Evolutionary conservation across 2,888 invertebrate genomes (phyloP), one percentile per base, ranked within the genome.

Genomic region (Hermodice carunculata): DNA sequence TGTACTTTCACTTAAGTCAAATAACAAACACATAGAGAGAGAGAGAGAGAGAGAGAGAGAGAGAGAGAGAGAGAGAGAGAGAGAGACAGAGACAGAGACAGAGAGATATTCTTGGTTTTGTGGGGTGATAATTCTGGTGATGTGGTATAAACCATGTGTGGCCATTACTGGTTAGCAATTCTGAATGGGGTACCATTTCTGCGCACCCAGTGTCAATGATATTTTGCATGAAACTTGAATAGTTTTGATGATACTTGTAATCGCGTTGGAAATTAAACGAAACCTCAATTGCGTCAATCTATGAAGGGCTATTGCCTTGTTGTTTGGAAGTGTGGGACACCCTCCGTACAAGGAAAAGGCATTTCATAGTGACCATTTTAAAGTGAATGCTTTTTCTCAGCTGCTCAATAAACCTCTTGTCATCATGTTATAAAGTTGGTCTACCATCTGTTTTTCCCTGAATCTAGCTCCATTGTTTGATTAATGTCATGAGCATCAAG

Each of bases 11-110:
- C 44, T 53, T 22, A 46, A 59, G 51, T 67, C 61, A 52, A 64
- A 64, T 14, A 66, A 57, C 11, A 66, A 58, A 26, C 66, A 17
- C n/a, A 66, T 49, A n/a, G n/a, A n/a, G n/a, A n/a, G n/a, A n/a
- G n/a, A n/a, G n/a, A n/a, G n/a, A n/a, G n/a, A n/a, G n/a, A n/a
- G n/a, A n/a, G n/a, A n/a, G n/a, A n/a, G n/a, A n/a, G n/a, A n/a
- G n/a, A n/a, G n/a, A n/a, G n/a, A n/a, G n/a, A n/a, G n/a, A n/a
- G n/a, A n/a, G n/a, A n/a, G n/a, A n/a, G n/a, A n/a, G n/a, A n/a
- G n/a, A n/a, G n/a, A n/a, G n/a, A n/a, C n/a, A n/a, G n/a, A n/a
- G n/a, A n/a, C n/a, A n/a, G n/a, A n/a, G n/a, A n/a, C n/a, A n/a
- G n/a, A n/a, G n/a, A n/a, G n/a, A n/a, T 19, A 59, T 58, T n/a